phyloP scores from a whole-genome alignment of 2,113 vertebrate genomes.

The Mungos mungo region DNA sequence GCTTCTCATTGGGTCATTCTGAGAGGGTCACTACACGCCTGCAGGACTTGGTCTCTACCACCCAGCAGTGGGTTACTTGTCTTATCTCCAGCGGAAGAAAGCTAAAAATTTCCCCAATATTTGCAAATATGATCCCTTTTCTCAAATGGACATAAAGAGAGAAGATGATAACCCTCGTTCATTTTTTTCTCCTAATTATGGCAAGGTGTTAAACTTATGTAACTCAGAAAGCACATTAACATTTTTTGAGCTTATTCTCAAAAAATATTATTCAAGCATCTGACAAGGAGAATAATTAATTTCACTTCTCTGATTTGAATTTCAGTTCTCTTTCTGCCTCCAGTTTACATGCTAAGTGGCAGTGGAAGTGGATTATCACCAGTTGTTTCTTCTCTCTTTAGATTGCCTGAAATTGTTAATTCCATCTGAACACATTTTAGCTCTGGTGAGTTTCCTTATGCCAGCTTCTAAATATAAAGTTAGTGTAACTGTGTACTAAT shows the following conservation, averaged over 20 bases:
- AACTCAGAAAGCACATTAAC: not conserved
- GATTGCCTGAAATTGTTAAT: not conserved
- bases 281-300: not conserved
- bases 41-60: not conserved
- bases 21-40: not conserved
- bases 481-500: not conserved
- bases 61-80: not conserved
- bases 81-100: not conserved
- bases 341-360: not conserved
- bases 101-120: not conserved
- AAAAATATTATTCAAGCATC: not conserved
- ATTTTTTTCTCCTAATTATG: not conserved
- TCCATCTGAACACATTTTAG: not conserved
- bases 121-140: not conserved
- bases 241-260: not conserved
- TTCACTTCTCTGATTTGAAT: slow-evolving; percentile 32
- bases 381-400: not conserved
- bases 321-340: slow-evolving; percentile 25
- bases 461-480: not conserved
- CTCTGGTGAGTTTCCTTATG: not conserved
- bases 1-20: not conserved
- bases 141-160: not conserved
- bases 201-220: not conserved
- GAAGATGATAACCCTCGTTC: not conserved
- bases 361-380: not conserved